These are phyloP conservation scores for Sesia bembeciformis DNA, from an alignment of 2,888 invertebrate species.

Conservation along the genomic window DNA sequence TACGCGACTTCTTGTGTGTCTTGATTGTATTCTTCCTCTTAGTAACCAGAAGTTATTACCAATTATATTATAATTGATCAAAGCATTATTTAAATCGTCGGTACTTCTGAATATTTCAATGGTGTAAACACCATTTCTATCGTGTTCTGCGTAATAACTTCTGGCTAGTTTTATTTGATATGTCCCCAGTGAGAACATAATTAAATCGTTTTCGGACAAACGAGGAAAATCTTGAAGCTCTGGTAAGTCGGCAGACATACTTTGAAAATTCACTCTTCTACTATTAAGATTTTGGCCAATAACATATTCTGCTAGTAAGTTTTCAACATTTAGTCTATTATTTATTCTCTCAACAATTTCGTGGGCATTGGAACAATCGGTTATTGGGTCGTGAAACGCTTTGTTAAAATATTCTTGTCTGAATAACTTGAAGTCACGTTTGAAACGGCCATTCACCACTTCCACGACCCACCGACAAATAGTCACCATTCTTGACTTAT, in stretches of 20 bases:
- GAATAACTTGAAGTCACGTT: constrained; percentile 3
- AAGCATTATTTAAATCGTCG: too few relatives aligned
- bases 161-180: constrained; percentile 7
- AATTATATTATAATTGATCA: too few relatives aligned
- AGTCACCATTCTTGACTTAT: constrained; percentile 1
- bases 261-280: constrained; percentile 3
- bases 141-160: constrained; percentile 7
- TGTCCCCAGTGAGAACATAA: constrained; percentile 7
- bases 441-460: constrained; percentile 3
- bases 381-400: constrained; percentile 1
- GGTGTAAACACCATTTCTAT: constrained; percentile 3
- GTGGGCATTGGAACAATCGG: constrained; percentile 1
- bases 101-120: constrained; percentile 1
- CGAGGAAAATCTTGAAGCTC: constrained; percentile 6
- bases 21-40: background rate
- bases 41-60: background rate
- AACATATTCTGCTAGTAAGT: constrained; percentile 8
- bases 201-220: constrained; percentile 6
- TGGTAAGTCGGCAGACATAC: background rate
- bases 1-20: background rate
- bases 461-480: constrained; percentile 3
- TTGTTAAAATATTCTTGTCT: constrained; percentile 3
- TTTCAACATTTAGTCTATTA: constrained; percentile 2
- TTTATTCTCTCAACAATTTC: constrained; percentile 1
- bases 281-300: constrained; percentile 6